Conservation (phyloP, 2,113 vertebrate species). For the Erythrocebus patas region DNA sequence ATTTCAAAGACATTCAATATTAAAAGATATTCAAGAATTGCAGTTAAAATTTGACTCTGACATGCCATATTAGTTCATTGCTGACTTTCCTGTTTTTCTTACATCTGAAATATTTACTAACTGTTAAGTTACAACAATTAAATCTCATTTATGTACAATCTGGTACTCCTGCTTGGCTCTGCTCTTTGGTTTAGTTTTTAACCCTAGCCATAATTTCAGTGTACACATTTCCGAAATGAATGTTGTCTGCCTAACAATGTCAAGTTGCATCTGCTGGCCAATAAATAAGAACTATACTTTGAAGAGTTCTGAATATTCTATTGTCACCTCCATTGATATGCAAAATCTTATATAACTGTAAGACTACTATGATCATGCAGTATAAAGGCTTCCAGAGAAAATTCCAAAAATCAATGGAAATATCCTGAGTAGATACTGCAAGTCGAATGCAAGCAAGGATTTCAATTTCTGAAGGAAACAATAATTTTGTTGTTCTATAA, state of each 20-base stretch:
- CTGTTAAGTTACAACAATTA: neutral
- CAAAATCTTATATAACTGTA: neutral
- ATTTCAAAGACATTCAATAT: neutral
- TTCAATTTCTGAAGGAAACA: constrained; percentile 27
- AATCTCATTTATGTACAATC: neutral
- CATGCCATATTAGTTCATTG: neutral
- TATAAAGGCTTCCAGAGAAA: neutral
- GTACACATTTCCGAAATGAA: neutral
- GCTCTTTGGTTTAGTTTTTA: neutral
- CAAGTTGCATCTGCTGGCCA: neutral
- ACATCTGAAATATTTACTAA: neutral
- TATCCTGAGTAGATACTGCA: neutral
- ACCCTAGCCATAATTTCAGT: neutral
- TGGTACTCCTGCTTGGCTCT: neutral
- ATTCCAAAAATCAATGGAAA: constrained; percentile 11
- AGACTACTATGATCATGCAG: neutral
- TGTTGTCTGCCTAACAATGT: neutral
- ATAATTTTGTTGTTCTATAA: neutral
- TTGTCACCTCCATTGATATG: neutral
- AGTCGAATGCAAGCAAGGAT: neutral
- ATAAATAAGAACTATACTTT: neutral
- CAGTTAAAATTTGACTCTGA: neutral
- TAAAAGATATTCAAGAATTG: neutral
- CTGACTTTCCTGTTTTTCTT: neutral
- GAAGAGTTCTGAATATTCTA: neutral